Base-by-base conservation (phyloP, 2,888 invertebrate genomes). In the Cylindroiulus punctatus region DNA sequence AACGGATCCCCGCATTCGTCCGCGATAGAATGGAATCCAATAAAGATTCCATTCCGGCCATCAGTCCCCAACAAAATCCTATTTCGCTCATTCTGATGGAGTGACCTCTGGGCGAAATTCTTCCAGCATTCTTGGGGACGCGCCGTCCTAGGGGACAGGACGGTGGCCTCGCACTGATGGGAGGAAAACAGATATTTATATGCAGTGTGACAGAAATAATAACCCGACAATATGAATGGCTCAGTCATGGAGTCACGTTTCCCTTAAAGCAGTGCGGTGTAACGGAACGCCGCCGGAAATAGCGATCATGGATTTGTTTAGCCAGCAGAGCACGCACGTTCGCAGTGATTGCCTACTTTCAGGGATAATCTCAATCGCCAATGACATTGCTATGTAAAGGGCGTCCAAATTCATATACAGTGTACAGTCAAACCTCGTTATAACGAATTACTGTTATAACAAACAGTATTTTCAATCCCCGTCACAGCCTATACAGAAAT, bases 101-200 rank as follows among this genome's bases (percentile, higher is more conserved):
- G 12, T 52, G n/a, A n/a, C 52, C 52, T n/a, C 52, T 52, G n/a
- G 52, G 52, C 52, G 52, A n/a, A 52, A 52, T 52, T 52, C 52
- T 19, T 52, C 10, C 44, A 5, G 44, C 52, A 52, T 52, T 52
- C 19, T 19, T 52, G n/a, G 52, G 19, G 19, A 52, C 19, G 52
- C 2, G 52, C 47, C 3, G 52, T 52, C 52, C 44, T 19, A 3
- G 52, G 52, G 52, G 52, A 52, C 12, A 52, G 52, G 52, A 52
- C 17, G n/a, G 19, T 52, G 7, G 19, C 19, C n/a, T 12, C 3
- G 5, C n/a, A 19, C 19, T n/a, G 52, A n/a, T 52, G 52, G 44
- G n/a, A 52, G 52, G n/a, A n/a, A 52, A 52, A 52, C 1, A n/a
- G 52, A 52, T 19, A 19, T 3, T 19, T 19, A n/a, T n/a, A n/a